Percentiles rank a stretch among this genome's conserved stretches.
Conservation (phyloP, 1,140 invertebrate genomes). For the Tetramorium simillimum region DNA sequence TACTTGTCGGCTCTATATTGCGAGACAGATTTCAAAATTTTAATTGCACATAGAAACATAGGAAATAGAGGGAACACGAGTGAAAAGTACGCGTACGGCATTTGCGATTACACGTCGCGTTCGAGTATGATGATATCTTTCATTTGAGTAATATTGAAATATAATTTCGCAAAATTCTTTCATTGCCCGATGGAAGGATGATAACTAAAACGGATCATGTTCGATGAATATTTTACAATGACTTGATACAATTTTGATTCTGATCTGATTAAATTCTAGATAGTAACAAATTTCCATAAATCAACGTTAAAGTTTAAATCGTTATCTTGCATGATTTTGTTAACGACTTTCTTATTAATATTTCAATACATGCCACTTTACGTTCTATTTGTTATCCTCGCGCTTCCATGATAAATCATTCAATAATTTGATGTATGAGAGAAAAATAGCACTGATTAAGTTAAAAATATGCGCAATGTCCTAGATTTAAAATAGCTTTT, state of each 20-base stretch:
- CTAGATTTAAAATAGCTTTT: not conserved
- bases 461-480: not conserved
- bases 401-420: not conserved
- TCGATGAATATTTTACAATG: not conserved
- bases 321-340: not conserved
- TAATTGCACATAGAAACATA: not conserved
- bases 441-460: not conserved
- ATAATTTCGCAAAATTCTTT: slow-evolving; percentile 39
- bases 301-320: not conserved
- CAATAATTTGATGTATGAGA: not conserved
- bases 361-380: not conserved
- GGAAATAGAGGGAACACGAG: not conserved
- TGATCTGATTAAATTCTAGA: not conserved
- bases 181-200: not conserved
- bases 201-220: not conserved
- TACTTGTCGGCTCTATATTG: slow-evolving; percentile 9
- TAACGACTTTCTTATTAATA: not conserved
- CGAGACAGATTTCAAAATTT: slow-evolving; percentile 56
- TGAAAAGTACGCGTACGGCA: not conserved
- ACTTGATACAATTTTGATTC: not conserved
- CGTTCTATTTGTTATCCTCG: not conserved
- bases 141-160: not conserved
- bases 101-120: slow-evolving; percentile 20
- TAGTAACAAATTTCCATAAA: not conserved
- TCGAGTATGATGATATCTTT: slow-evolving; percentile 8